Percentiles rank a stretch among this genome's conserved stretches.
phyloP scores from a whole-genome alignment of 2,113 vertebrate genomes.

The Gobius niger region DNA sequence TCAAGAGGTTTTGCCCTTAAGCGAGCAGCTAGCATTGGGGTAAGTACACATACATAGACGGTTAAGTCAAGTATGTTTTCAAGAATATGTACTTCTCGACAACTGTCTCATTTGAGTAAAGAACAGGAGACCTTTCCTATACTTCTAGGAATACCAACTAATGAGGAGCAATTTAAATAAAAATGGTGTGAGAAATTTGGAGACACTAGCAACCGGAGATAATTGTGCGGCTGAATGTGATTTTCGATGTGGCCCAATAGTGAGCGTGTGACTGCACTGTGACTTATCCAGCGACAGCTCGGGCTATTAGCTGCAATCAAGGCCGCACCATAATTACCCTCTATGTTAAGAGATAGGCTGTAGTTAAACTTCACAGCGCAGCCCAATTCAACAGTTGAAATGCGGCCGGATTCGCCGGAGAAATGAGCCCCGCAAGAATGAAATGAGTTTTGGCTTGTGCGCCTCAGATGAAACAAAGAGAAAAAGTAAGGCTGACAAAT shows the following conservation, averaged over 20 bases:
- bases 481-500: slow-evolving; percentile 54
- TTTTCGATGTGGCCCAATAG: slow-evolving; percentile 57
- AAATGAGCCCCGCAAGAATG: slow-evolving; percentile 34
- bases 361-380: slow-evolving; percentile 52
- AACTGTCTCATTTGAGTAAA: too few relatives aligned
- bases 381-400: slow-evolving; percentile 27
- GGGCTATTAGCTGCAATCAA: slow-evolving; percentile 62
- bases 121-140: too few relatives aligned
- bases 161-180: neutral
- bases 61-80: too few relatives aligned
- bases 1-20: slow-evolving; percentile 22
- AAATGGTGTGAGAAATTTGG: slow-evolving; percentile 3
- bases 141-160: neutral
- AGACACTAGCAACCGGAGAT: slow-evolving; percentile 34
- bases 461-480: slow-evolving; percentile 57
- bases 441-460: slow-evolving; percentile 34
- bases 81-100: too few relatives aligned
- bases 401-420: slow-evolving; percentile 21
- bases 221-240: slow-evolving; percentile 45
- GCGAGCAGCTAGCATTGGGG: slow-evolving; percentile 13
- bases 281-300: slow-evolving; percentile 47
- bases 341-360: slow-evolving; percentile 48
- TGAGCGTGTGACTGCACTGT: slow-evolving; percentile 52
- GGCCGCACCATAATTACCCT: slow-evolving; percentile 55
- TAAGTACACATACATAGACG: neutral